Evolutionary conservation across 2,113 vertebrate genomes (phyloP), one percentile per base, ranked within the genome.

Genomic region (Numenius arquata): DNA sequence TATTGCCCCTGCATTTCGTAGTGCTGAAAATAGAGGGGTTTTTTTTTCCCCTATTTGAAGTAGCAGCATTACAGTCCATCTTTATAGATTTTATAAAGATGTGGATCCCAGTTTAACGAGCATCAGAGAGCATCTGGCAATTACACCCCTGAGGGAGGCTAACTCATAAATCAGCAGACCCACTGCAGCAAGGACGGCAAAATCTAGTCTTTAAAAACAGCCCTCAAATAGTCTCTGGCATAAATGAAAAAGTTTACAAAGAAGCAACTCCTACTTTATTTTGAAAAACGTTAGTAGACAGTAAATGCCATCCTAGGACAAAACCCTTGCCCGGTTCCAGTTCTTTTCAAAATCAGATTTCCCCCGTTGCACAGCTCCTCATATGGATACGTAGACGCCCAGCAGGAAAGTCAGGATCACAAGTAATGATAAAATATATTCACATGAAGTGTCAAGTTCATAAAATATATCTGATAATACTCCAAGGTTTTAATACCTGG

Each of bases 51-150:
- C 50, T 82, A 9, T 34, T 56, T 62, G n/a, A 96, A 89, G 84
- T 1, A 72, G 41, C 55, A 83, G 58, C 41, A 80, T 27, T 88
- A 63, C 62, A 71, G 86, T 55, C 79, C 73, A 80, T 72, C 79
- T 96, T 93, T 62, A 66, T 23, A 48, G 90, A 80, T 88, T 93
- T 96, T 88, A 56, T 87, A 96, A 95, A 76, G 63, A 78, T 92
- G 94, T 78, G 94, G 91, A 96, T 88, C 92, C 82, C 75, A 79
- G 62, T 93, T 94, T 95, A 96, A 95, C 40, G 38, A 96, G 92
- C 59, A 70, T 70, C 91, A 90, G 76, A 89, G 58, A 96, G 90
- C 96, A 97, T 95, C 93, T 97, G 94, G 82, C 92, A 96, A 96
- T 92, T 72, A 95, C 1, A 82, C 67, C 79, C 79, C 58, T 12